Base-by-base conservation (phyloP, 1,140 invertebrate genomes). In the Acromyrmex heyeri region DNA sequence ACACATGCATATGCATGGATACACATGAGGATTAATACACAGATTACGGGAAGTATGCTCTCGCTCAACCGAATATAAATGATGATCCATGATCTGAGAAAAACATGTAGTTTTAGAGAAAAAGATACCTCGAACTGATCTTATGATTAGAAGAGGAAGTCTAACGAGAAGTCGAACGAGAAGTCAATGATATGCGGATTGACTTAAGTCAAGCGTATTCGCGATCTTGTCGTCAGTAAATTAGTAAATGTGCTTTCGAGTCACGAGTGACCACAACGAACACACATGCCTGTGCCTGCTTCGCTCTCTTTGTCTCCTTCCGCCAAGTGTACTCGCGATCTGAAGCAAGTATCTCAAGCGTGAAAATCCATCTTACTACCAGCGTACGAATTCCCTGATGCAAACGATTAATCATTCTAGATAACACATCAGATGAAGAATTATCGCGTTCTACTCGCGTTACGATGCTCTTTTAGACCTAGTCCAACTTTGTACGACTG, bases 301-400 rank as follows among this genome's bases (percentile, higher is more conserved):
- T 91, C 89, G 91, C 89, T 91, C 91, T 92, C 91, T 92, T 89
- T 91, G 85, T 91, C 86, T 85, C 86, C 70, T 72, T 91, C 44
- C 86, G 48, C 53, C 48, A 78, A 83, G 24, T 48, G 38, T 83
- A 75, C 55, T 38, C 79, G 55, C 38, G 69, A 85, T 65, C 21
- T 57, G 16, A 64, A 78, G 59, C 50, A 61, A 59, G n/a, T 64
- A 61, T 73, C 44, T 59, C 38, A 24, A 59, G 64, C 50, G 30
- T 70, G 64, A 70, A 50, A 44, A 44, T 38, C n/a, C 77, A 64
- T 48, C 34, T 65, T 24, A 27, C 50, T 57, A 70, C 30, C 64
- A 44, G 34, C 30, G 30, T 81, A 81, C 64, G 64, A 81, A 44
- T 30, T 48, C 30, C 50, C 65, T 34, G 50, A 70, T 70, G 50